A percentile compares a stretch with the other conserved stretches of the same genome.
These are phyloP conservation scores for Polymixis lichenea DNA, from an alignment of 2,888 invertebrate genomes.

Conservation along the genomic window DNA sequence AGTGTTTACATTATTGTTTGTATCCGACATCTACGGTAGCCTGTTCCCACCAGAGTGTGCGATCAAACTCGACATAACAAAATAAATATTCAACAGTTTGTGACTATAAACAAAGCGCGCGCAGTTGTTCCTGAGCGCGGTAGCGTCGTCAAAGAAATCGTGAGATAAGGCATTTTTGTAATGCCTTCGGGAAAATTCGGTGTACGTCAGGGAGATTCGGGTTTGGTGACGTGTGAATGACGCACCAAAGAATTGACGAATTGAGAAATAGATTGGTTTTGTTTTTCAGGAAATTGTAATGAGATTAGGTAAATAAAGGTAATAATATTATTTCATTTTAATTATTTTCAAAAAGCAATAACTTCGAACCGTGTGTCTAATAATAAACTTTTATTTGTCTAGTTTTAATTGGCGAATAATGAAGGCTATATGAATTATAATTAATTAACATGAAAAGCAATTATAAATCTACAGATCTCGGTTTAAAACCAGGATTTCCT, in stretches of 20 bases:
- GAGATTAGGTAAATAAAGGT: not conserved
- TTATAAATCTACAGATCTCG: constrained; percentile 62
- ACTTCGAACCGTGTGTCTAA: not conserved
- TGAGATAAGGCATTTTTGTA: not conserved
- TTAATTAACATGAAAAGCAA: constrained; percentile 65
- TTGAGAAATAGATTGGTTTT: not conserved
- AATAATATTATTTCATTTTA: not conserved
- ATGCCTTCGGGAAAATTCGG: constrained; percentile 8
- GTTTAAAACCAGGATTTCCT: constrained; percentile 63
- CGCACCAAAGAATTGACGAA: not conserved
- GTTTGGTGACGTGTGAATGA: not conserved
- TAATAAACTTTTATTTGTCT: constrained; percentile 11
- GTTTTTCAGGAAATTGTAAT: not conserved
- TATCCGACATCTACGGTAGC: constrained; percentile 68
- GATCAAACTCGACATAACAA: constrained; percentile 86
- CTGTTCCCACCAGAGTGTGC: constrained; percentile 87
- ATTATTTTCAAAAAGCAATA: not conserved
- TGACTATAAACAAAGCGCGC: constrained; percentile 85
- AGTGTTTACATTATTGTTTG: constrained; percentile 76
- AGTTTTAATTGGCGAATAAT: constrained; percentile 58
- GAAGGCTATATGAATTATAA: constrained; percentile 53
- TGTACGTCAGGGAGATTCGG: not conserved
- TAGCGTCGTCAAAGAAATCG: constrained; percentile 70
- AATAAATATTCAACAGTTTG: constrained; percentile 89
- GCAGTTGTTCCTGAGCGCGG: constrained; percentile 79